phyloP scores from a whole-genome alignment of 2,113 vertebrate genomes.

The Formicarius rufipectus region DNA sequence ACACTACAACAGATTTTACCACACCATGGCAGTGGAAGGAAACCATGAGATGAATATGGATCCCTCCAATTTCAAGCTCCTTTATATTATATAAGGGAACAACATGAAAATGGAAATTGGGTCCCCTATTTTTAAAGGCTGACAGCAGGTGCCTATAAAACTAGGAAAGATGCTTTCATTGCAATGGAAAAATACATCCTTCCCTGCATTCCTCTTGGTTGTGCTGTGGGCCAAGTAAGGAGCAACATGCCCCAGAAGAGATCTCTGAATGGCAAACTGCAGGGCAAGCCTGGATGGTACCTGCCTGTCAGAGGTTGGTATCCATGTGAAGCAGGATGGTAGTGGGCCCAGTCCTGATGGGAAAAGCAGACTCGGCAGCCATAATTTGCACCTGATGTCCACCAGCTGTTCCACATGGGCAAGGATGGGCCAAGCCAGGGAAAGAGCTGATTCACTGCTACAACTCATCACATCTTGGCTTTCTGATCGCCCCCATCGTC shows the following conservation, averaged over 20 bases:
- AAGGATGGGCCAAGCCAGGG: background rate
- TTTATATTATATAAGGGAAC: constrained; percentile 48
- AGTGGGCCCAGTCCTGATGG: background rate
- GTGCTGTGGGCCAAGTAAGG: background rate
- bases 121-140: constrained; percentile 45
- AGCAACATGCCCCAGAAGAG: background rate
- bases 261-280: background rate
- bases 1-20: constrained; percentile 32
- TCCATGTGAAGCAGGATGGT: background rate
- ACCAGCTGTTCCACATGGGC: accelerated
- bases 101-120: constrained; percentile 59
- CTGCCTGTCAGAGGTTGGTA: background rate
- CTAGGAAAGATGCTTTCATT: background rate
- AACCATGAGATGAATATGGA: constrained; percentile 50
- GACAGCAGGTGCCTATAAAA: constrained; percentile 31
- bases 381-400: background rate
- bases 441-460: background rate
- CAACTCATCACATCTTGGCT: background rate
- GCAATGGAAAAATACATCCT: background rate
- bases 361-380: background rate
- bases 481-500: accelerated
- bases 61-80: constrained; percentile 41
- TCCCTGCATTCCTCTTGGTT: background rate
- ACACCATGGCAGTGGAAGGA: background rate
- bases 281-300: background rate